Evolutionary conservation across 2,797 vertebrate genomes (phyloP), one percentile per base, ranked within the genome.

Genomic region (Pantherophis vulpinus): DNA sequence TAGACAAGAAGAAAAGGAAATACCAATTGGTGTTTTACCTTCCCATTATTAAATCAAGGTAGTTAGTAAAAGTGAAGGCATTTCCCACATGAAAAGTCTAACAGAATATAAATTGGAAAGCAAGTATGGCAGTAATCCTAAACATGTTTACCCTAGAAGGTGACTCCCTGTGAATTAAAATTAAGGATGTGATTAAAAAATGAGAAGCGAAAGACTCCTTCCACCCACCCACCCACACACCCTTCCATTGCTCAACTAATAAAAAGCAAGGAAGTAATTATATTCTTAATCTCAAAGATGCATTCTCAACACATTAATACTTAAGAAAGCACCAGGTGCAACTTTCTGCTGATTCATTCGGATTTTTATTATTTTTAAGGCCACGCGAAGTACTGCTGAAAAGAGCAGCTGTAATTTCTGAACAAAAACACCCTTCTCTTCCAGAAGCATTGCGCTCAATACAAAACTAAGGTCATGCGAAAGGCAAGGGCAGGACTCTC

Each of bases 401-500:
- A 91, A 0, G 0, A 95, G 94, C 93, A 93, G 95, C 95, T 95
- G 93, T 91, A 94, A 90, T 93, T 90, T 91, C 87, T 25, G 16
- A 91, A 93, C 74, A 93, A 0, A 93, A 96, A 94, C 32, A 89
- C 90, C 55, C 94, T 95, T 87, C 89, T 94, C 92, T 93, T 95
- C 91, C 66, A 37, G 56, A 70, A 92, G 90, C 94, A 95, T 92
- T 95, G 95, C 94, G 94, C 94, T 93, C 90, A 93, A 95, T 0
- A 0, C 91, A 96, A 94, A 96, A 93, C 94, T 89, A 95, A 95
- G 95, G 93, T 97, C 95, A 96, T 86, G 61, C 89, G 96, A 96
- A 96, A 94, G 94, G 91, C 93, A 94, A 20, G 66, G 51, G 87
- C 95, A 92, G 37, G 89, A 93, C 60, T 14, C 37, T 92, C 87